Evolutionary conservation across 2,113 vertebrate genomes (phyloP).

Genomic region (Irena cyanogastra): DNA sequence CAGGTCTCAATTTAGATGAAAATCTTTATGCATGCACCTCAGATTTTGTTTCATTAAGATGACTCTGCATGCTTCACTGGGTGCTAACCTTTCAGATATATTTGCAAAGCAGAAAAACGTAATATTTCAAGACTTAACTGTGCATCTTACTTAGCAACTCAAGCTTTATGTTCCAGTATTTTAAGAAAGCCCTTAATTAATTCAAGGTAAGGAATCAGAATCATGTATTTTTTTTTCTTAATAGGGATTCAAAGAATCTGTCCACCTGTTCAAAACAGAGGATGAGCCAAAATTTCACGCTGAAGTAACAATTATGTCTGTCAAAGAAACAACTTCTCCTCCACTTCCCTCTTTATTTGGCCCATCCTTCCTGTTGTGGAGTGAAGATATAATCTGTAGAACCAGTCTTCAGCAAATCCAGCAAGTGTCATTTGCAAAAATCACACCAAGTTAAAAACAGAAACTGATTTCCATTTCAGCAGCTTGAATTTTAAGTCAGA

Average conservation of each 20-base stretch:
- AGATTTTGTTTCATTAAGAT: neutral
- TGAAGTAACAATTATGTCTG: conserved; percentile 38
- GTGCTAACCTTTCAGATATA: conserved; percentile 14
- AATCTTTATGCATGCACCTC: neutral
- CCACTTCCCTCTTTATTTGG: neutral
- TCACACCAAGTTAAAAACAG: conserved; percentile 44
- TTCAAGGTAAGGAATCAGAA: conserved; percentile 59
- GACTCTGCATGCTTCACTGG: neutral
- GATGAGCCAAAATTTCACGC: conserved; percentile 33
- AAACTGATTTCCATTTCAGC: conserved; percentile 65
- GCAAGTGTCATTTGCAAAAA: conserved; percentile 18
- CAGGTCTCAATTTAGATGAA: neutral
- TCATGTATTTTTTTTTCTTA: conserved; percentile 31
- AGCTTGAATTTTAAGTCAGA: conserved; percentile 65
- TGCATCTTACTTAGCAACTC: conserved; percentile 34
- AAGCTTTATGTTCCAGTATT: conserved; percentile 48
- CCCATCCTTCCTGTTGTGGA: neutral
- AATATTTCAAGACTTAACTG: conserved; percentile 36
- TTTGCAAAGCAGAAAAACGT: conserved; percentile 37
- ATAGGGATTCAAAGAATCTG: conserved; percentile 42
- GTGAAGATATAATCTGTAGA: conserved; percentile 48
- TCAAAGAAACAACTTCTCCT: conserved; percentile 4
- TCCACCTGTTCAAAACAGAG: conserved; percentile 45
- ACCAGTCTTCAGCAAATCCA: conserved; percentile 59
- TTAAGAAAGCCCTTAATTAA: conserved; percentile 56